These are phyloP conservation scores for Sesia bembeciformis DNA, from an alignment of 2,888 invertebrate species.

Conservation along the genomic window DNA sequence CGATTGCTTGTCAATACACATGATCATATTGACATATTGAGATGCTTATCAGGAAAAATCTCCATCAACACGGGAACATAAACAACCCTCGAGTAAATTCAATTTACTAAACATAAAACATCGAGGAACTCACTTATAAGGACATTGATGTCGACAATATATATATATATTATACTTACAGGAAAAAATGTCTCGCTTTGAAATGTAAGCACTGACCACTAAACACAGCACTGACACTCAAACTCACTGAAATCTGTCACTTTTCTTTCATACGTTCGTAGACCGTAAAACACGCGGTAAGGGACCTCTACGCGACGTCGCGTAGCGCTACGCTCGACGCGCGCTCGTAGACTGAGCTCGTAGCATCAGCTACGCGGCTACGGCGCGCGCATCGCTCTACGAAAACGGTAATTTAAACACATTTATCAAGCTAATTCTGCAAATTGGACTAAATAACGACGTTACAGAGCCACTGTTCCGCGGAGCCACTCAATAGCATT, in stretches of 20 bases:
- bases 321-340: constrained; percentile 20
- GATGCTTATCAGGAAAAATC: background rate
- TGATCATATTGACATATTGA: background rate
- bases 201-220: constrained; percentile 6
- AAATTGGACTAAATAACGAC: constrained; percentile 70
- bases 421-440: constrained; percentile 68
- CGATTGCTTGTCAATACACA: background rate
- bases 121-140: background rate
- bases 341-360: constrained; percentile 35
- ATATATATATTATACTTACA: background rate
- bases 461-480: constrained; percentile 42
- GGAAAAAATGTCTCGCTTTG: background rate
- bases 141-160: constrained; percentile 1
- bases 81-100: constrained; percentile 7
- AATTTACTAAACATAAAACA: constrained; percentile 3
- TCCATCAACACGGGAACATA: constrained; percentile 2
- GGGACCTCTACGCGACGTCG: constrained; percentile 11
- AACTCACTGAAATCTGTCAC: background rate
- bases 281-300: background rate
- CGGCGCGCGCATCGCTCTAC: constrained; percentile 65
- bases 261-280: constrained; percentile 1
- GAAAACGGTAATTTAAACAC: constrained; percentile 66
- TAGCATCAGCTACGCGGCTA: constrained; percentile 30
- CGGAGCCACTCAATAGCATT: constrained; percentile 29
- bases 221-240: constrained; percentile 6